phyloP scores from a whole-genome alignment of 2,888 invertebrate species.

The Choreutis nemorana region DNA sequence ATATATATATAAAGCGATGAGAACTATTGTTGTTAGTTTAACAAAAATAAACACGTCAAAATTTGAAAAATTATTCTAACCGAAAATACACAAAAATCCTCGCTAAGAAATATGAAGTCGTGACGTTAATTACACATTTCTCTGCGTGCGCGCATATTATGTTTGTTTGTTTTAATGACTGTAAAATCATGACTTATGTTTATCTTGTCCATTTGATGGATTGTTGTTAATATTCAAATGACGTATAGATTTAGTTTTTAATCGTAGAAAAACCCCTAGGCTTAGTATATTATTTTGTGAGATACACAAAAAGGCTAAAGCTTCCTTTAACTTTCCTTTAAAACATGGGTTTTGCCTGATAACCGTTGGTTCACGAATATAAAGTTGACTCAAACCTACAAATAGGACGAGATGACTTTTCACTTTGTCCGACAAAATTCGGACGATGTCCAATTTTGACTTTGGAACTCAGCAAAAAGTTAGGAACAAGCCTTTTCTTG shows the following conservation, averaged over 20 bases:
- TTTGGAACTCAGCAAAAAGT: conserved; percentile 43
- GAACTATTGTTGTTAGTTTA: too few species aligned
- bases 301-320: too few species aligned
- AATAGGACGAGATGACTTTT: conserved; percentile 9
- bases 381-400: too few species aligned
- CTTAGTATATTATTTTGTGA: too few species aligned
- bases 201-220: conserved; percentile 44
- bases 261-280: too few species aligned
- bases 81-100: conserved; percentile 2
- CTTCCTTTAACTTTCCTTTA: too few species aligned
- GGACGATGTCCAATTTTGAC: conserved; percentile 42
- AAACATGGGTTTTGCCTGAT: too few species aligned
- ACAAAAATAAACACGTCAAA: conserved; percentile 4
- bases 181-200: conserved; percentile 45
- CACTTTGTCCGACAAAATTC: conserved; percentile 22
- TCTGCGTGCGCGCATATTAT: conserved; percentile 25
- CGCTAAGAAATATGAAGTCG: conserved; percentile 30
- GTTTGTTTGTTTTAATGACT: conserved; percentile 46
- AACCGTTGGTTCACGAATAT: too few species aligned
- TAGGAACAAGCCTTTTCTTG: too few species aligned
- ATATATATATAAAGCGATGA: too few species aligned
- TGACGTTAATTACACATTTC: conserved; percentile 39
- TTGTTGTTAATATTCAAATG: conserved; percentile 28
- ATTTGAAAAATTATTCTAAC: conserved; percentile 5
- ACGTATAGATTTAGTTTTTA: too few species aligned